Conservation (phyloP, 2,888 invertebrate genomes). For the Leucoptera coffeella region DNA sequence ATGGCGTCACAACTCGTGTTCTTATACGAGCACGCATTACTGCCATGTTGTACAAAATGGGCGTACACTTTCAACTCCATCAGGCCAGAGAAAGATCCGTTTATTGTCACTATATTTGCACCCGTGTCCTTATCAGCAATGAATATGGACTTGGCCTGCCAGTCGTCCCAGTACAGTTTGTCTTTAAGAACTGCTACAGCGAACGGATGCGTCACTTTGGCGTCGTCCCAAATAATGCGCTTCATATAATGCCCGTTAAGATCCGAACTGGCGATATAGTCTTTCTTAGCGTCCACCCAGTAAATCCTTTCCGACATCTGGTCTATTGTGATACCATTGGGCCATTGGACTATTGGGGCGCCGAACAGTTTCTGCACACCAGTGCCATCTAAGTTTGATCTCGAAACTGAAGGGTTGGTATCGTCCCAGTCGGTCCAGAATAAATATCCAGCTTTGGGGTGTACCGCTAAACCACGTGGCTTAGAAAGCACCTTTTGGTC, state of each 20-base stretch:
- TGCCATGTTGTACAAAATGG: conserved; percentile 68
- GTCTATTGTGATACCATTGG: conserved; percentile 83
- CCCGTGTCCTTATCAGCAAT: conserved; percentile 75
- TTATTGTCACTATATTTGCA: conserved; percentile 51
- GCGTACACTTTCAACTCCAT: conserved; percentile 81
- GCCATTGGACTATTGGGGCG: conserved; percentile 70
- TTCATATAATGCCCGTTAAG: conserved; percentile 63
- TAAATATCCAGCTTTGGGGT: conserved; percentile 70
- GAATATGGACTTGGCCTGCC: conserved; percentile 74
- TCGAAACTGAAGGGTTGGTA: conserved; percentile 68
- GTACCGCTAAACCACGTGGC: conserved; percentile 77
- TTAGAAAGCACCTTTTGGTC: conserved; percentile 60
- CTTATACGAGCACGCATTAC: conserved; percentile 60
- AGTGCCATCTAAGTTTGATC: conserved; percentile 74
- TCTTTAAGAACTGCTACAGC: conserved; percentile 82
- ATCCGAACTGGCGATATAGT: conserved; percentile 74
- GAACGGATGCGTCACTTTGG: conserved; percentile 74
- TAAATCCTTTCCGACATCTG: conserved; percentile 74
- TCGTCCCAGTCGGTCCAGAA: conserved; percentile 89
- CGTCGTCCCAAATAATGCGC: conserved; percentile 59
- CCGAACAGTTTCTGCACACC: conserved; percentile 60
- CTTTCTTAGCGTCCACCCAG: conserved; percentile 81
- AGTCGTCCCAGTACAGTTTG: conserved; percentile 86
- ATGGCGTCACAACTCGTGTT: conserved; percentile 64
- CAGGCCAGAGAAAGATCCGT: conserved; percentile 59